Evolutionary conservation across 37 sponge, comb jelly and placozoan genomes (phyloP).

Genomic region (Axinella damicornis): DNA sequence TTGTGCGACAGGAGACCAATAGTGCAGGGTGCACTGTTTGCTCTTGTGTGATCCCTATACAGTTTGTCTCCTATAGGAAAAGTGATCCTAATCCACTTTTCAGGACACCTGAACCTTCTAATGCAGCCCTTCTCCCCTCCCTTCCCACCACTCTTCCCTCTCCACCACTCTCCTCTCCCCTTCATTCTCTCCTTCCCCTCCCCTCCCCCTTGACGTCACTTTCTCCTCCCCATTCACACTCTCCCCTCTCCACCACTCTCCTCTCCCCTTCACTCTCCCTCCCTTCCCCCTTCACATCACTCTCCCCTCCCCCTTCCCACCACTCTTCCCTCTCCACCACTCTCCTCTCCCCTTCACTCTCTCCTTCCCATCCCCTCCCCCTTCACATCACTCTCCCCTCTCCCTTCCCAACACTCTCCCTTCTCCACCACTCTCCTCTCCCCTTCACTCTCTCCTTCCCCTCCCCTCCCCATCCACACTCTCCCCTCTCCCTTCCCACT

Average conservation of each 20-base stretch:
- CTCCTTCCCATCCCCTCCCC: background rate
- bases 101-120: too few species aligned
- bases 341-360: background rate
- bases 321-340: background rate
- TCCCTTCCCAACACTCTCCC: background rate
- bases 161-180: too few species aligned
- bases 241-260: background rate
- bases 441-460: background rate
- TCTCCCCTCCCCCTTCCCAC: background rate
- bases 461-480: background rate
- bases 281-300: background rate
- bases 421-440: background rate
- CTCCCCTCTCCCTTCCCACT: background rate
- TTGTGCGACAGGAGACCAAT: too few species aligned
- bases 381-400: background rate
- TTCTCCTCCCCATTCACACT: background rate
- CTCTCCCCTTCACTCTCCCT: background rate
- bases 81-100: too few species aligned
- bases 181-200: too few species aligned
- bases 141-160: too few species aligned
- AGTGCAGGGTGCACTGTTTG: too few species aligned
- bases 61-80: too few species aligned
- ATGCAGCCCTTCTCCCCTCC: too few species aligned
- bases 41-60: too few species aligned
- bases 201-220: background rate